Percentiles rank a stretch among this genome's conserved stretches.
These are phyloP conservation scores for Pseudomyrmex concolor DNA, from an alignment of 1,140 invertebrate genomes.

Conservation along the genomic window DNA sequence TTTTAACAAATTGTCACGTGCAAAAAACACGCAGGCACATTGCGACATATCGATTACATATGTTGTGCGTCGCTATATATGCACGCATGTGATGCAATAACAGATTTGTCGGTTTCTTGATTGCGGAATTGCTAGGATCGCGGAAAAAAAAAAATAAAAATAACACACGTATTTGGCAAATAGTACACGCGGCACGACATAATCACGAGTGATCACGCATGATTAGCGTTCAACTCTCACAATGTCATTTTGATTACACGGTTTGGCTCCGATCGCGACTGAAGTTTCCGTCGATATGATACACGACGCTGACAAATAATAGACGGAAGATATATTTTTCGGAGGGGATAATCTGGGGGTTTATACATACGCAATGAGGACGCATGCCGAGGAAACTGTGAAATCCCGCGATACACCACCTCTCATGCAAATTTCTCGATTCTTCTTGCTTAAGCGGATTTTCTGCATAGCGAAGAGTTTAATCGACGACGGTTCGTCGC, in stretches of 20 bases:
- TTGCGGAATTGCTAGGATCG: constrained; percentile 1
- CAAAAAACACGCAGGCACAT: background rate
- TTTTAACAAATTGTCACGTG: background rate
- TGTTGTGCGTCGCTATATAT: background rate
- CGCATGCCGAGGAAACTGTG: no score
- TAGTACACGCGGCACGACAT: background rate
- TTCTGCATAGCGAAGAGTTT: background rate
- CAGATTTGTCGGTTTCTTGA: background rate
- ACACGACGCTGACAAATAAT: constrained; percentile 1
- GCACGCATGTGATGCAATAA: background rate
- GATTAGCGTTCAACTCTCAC: constrained; percentile 22
- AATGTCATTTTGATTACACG: constrained; percentile 18
- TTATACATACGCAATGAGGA: background rate
- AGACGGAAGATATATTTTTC: background rate
- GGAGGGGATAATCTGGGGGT: background rate
- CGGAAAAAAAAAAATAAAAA: constrained; percentile 11
- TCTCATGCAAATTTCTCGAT: background rate
- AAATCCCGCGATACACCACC: no score
- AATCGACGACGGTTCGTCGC: background rate
- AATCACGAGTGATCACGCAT: constrained; percentile 25
- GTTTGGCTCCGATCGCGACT: background rate
- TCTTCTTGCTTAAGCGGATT: background rate
- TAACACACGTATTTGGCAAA: constrained; percentile 11
- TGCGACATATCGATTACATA: no score
- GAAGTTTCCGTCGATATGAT: background rate